phyloP scores from a whole-genome alignment of 2,113 vertebrate species.

The Spheniscus mendiculus region DNA sequence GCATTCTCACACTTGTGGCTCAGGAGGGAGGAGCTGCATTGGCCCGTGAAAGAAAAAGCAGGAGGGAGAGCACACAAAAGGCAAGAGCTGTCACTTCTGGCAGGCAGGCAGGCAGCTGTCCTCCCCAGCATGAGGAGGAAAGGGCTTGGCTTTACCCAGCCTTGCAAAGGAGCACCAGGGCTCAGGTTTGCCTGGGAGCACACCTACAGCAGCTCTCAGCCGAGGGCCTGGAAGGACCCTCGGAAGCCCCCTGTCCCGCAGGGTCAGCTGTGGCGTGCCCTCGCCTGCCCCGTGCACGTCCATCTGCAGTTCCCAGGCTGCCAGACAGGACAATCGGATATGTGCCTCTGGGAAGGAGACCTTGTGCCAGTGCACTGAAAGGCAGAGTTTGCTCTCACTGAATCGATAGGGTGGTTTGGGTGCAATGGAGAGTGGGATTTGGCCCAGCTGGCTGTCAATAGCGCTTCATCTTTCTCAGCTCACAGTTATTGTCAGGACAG shows the following conservation, averaged over 20 bases:
- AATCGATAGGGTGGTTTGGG: neutral
- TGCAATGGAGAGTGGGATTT: neutral
- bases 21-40: neutral
- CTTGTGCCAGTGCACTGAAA: neutral
- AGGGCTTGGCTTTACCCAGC: neutral
- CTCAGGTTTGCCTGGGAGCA: neutral
- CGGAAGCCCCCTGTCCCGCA: rapidly evolving
- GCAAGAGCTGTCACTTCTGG: neutral
- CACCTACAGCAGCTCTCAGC: neutral
- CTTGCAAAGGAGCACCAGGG: neutral
- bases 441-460: neutral
- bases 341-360: constrained; percentile 62
- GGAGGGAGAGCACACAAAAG: neutral
- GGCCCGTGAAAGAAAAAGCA: neutral
- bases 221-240: neutral
- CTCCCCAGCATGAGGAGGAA: neutral
- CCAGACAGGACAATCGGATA: neutral
- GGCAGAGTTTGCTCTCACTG: neutral
- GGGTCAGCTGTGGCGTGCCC: neutral
- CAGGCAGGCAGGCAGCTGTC: neutral
- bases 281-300: rapidly evolving
- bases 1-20: neutral
- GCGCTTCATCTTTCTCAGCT: neutral
- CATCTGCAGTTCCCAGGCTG: neutral
- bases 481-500: neutral